Base-by-base conservation (phyloP, 2,113 vertebrate species). In the Casuarius casuarius region DNA sequence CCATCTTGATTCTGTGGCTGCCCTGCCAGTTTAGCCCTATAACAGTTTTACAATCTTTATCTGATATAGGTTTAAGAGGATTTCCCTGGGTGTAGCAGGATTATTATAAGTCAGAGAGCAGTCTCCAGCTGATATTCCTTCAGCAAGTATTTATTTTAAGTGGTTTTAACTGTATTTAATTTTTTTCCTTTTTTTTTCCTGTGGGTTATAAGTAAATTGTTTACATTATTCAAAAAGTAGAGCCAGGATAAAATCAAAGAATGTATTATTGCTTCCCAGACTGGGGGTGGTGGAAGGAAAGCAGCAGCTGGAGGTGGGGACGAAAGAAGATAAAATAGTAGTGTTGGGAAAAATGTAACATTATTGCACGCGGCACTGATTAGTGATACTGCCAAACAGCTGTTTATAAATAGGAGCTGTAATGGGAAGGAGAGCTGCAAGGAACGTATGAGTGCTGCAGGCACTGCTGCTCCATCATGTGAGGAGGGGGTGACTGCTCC, bases 1-100 rank as follows among this genome's bases (percentile, higher is more conserved):
- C 85, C 76, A 66, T 95, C 94, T 89, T 94, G 83, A 40, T 87
- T 95, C 87, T 78, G 23, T 76, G 51, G 42, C 89, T 95, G 95
- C 46, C 86, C 67, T 80, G 77, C 74, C 65, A 77, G 92, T 93
- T 97, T 96, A 96, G 91, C 77, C 92, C 66, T 92, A 87, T 97
- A 97, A 97, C 95, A 92, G 97, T 97, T 97, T 97, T 97, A 97
- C 93, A 94, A 40, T 96, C 95, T 97, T 97, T 93, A 97, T 97
- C 96, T 96, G 97, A 97, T 97, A 97, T 0, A 93, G 84, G 84
- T 96, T 97, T 97, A 97, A 97, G 97, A 97, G 96, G 97, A 97
- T 97, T 97, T 97, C 67, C 79, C 74, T 96, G 86, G 95, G 90
- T 2, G 23, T 93, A 90, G 88, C 58, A 90, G 96, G 95, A 97